Conservation (phyloP, 2,888 invertebrate genomes). For the Leucoptera coffeella region DNA sequence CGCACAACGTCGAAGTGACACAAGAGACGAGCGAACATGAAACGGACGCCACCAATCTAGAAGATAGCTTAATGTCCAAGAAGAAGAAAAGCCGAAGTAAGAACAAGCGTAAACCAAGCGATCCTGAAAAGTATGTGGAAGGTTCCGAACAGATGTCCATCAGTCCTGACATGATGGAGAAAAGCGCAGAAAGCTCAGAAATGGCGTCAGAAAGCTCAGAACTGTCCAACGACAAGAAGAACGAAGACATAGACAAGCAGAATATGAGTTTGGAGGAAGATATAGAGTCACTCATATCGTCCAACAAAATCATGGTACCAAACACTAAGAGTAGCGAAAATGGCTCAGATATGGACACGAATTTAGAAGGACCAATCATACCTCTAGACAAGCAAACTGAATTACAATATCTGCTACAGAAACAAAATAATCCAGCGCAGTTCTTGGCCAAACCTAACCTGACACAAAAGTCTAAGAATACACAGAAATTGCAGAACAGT, state of each 20-base stretch:
- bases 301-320: conserved; percentile 40
- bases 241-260: conserved; percentile 6
- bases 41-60: conserved; percentile 22
- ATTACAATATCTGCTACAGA: conserved; percentile 36
- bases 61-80: conserved; percentile 19
- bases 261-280: conserved; percentile 28
- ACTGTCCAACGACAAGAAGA: conserved; percentile 12
- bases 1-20: conserved; percentile 63
- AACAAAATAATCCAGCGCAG: conserved; percentile 43
- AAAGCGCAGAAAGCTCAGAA: neutral
- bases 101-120: conserved; percentile 31
- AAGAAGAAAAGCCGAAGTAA: conserved; percentile 36
- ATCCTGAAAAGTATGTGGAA: conserved; percentile 28
- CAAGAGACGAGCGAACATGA: conserved; percentile 47
- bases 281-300: conserved; percentile 43
- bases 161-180: no score
- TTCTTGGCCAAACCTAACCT: conserved; percentile 29
- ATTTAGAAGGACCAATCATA: neutral
- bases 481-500: conserved; percentile 23
- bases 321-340: conserved; percentile 18
- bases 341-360: neutral
- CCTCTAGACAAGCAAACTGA: conserved; percentile 42
- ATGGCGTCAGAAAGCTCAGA: conserved; percentile 23
- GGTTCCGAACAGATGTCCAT: neutral
- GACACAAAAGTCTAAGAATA: conserved; percentile 29